Evolutionary conservation across 2,888 invertebrate species (phyloP), one percentile per base, ranked within the genome.

Genomic region (Temnothorax ravouxi): DNA sequence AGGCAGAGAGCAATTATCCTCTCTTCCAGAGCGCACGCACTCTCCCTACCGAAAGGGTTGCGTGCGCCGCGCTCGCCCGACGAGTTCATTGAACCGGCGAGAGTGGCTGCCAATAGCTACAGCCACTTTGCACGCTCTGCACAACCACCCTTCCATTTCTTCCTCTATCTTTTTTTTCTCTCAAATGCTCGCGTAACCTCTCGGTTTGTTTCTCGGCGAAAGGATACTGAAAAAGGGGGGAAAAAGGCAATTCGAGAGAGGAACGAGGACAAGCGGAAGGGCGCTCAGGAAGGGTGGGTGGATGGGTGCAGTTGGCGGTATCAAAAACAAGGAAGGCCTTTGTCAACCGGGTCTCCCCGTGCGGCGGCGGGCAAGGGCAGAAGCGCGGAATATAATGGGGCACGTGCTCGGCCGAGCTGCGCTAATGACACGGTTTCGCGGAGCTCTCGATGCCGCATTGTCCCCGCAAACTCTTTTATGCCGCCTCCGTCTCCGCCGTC

Each of bases 351-450:
- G 38, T 62, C 74, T 69, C 52, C 50, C 85, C 34, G 11, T 18
- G 71, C 44, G 29, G 13, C 1, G 25, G 25, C 25, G 18, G 13
- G 21, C 69, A 82, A 74, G 84, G 71, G 67, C 75, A 84, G 83
- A 83, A 87, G 81, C 67, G 76, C 62, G 67, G 88, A 85, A 84
- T 88, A 91, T 91, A 91, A 91, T 91, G 89, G 89, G 90, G 85
- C 91, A 88, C 91, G 92, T 90, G 92, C 92, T 89, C 87, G 86
- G 71, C 15, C 72, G 62, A 75, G 64, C 61, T 56, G 88, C 87
- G 86, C 88, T 91, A 91, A 91, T 91, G 91, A 89, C 91, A 90
- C 84, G 88, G 86, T 91, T 91, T 90, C 87, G 88, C 85, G 86
- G 77, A 89, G 83, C 86, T 75, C 86, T 84, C 88, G 88, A 88